Evolutionary conservation across 1,140 invertebrate species (phyloP), one percentile per base, ranked within the genome.

Genomic region (Drosophila ambigua): DNA sequence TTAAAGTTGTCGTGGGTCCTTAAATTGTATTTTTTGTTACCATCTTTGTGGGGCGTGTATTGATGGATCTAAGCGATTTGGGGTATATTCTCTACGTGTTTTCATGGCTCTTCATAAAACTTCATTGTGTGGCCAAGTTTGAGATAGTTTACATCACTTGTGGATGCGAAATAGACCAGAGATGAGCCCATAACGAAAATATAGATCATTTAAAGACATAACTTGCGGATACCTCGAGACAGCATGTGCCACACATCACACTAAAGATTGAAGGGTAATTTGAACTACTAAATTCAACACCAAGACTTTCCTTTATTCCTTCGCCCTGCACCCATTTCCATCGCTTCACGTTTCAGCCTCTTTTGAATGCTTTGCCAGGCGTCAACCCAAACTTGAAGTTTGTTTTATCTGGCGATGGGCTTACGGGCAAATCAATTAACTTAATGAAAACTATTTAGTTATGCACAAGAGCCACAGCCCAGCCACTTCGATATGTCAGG

Each of bases 401-500:
- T 13, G 6, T 39, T 35, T 20, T 58, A 24, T 58, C 6, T 8
- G 43, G 4, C 53, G 51, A 24, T 20, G 9, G 44, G 39, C 45
- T 45, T n/a, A 31, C 24, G 31, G 62, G 7, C 49, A 53, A 81
- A 77, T 82, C 76, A 82, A 82, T 82, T 83, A 84, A 71, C 53
- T 84, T 75, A 83, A 82, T 82, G 79, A 82, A 83, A 64, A 71
- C 60, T 74, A 44, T 63, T 83, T 66, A 74, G 55, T 66, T 79
- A 79, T 83, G 80, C 64, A 82, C 68, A 79, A 74, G 63, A 58
- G 60, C 48, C 64, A 74, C 59, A 61, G 63, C 44, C 58, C 48
- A 72, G 57, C n/a, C 49, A 63, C 54, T 65, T 72, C 44, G 53
- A 67, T 45, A 63, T 73, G 63, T 44, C 13, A 51, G 28, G 7